Conservation (phyloP, 2,888 invertebrate species). For the Pseudococcus jackbeardsleyi region DNA sequence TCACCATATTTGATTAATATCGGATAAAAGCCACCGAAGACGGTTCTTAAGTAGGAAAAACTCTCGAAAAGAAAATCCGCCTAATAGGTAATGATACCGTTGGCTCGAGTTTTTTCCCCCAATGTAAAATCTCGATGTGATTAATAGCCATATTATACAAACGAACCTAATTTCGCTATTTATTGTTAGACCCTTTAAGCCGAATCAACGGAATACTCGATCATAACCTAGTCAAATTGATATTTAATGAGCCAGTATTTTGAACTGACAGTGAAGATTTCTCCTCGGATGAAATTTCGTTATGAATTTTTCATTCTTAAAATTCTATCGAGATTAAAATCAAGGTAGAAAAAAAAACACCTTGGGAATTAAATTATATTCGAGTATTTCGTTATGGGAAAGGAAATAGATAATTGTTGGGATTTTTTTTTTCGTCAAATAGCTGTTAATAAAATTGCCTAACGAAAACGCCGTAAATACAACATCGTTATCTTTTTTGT, state of each 20-base stretch:
- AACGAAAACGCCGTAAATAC: neutral
- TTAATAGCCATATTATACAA: conserved; percentile 20
- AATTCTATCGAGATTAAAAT: neutral
- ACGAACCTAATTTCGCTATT: neutral
- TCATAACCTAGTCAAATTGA: neutral
- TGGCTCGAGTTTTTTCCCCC: neutral
- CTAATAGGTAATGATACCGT: neutral
- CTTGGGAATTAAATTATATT: neutral
- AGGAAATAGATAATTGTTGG: neutral
- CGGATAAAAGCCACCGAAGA: neutral
- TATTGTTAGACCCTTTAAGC: neutral
- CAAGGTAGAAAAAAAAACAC: neutral
- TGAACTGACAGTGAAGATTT: neutral
- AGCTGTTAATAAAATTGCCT: neutral
- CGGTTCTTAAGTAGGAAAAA: neutral
- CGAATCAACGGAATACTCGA: neutral
- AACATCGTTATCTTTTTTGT: neutral
- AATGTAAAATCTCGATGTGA: conserved; percentile 15
- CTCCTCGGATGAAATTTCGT: neutral
- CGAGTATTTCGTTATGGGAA: neutral
- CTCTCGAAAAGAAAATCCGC: conserved; percentile 5
- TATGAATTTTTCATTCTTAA: neutral
- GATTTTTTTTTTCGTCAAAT: neutral
- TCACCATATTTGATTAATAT: neutral
- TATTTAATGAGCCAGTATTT: neutral